Evolutionary conservation across 2,888 invertebrate genomes (phyloP).

Genomic region (Netelia melanura): DNA sequence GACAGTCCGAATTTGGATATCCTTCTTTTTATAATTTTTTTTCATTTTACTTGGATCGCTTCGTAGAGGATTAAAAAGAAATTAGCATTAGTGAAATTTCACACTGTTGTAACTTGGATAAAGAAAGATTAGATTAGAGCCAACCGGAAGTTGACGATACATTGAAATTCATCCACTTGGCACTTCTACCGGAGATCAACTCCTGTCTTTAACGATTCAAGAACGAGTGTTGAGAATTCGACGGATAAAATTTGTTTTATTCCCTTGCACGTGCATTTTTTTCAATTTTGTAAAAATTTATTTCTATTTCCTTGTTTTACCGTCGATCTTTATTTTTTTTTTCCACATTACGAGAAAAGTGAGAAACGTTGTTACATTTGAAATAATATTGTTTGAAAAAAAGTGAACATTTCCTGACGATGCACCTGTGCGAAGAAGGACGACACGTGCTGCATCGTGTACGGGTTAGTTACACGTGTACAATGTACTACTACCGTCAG

Average conservation of each 20-base stretch:
- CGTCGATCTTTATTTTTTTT: background rate
- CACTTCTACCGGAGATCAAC: background rate
- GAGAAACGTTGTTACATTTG: constrained; percentile 6
- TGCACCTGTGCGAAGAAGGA: constrained; percentile 43
- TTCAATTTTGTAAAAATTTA: background rate
- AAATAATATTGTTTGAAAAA: constrained; percentile 14
- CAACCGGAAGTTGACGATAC: background rate
- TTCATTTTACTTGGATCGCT: background rate
- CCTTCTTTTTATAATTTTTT: background rate
- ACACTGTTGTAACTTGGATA: background rate
- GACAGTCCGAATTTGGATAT: background rate
- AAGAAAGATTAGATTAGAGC: background rate
- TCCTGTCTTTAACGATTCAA: background rate
- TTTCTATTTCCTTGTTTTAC: background rate
- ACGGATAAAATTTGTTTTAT: background rate
- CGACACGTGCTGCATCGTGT: constrained; percentile 45
- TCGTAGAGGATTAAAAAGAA: constrained; percentile 1
- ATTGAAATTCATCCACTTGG: constrained; percentile 9
- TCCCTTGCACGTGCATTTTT: background rate
- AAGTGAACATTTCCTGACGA: constrained; percentile 45
- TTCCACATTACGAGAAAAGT: constrained; percentile 12
- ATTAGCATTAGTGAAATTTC: background rate
- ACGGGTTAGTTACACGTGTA: background rate
- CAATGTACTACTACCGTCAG: constrained; percentile 18
- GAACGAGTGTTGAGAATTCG: background rate